Conservation (phyloP, 2,113 vertebrate genomes). For the Prietella phreatophila region DNA sequence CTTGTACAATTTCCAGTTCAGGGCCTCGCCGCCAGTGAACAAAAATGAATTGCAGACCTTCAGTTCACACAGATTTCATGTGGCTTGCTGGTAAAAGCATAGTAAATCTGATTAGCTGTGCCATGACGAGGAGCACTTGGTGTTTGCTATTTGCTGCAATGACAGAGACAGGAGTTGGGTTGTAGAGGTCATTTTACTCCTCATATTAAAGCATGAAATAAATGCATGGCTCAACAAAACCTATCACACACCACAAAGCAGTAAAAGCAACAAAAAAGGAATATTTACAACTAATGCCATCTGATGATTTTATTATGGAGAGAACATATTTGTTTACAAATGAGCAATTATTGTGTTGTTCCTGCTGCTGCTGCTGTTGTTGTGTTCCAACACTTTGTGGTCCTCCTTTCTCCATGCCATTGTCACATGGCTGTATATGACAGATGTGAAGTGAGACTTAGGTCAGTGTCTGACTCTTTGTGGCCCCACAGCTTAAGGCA, state of each 20-base stretch:
- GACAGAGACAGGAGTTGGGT: background rate
- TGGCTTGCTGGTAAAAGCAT: background rate
- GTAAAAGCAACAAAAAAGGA: too few relatives aligned
- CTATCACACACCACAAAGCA: background rate
- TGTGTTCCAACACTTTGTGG: background rate
- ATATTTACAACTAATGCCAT: background rate
- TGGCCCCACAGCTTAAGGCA: background rate
- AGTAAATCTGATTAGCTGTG: conserved; percentile 21
- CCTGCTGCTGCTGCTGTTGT: background rate
- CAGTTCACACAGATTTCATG: background rate
- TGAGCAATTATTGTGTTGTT: background rate
- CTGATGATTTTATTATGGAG: background rate
- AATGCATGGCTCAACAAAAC: background rate
- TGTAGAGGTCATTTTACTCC: background rate
- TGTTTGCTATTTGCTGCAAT: background rate
- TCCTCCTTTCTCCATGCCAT: background rate
- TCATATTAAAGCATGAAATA: background rate
- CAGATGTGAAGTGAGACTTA: conserved; percentile 23
- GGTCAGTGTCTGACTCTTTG: conserved; percentile 17
- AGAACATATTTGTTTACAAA: background rate
- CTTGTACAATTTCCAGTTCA: conserved; percentile 46
- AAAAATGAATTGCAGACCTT: conserved; percentile 10
- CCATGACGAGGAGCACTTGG: background rate
- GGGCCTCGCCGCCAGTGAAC: conserved; percentile 3
- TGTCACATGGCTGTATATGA: background rate